Conservation (phyloP, 2,797 vertebrate species). For the Poeciliopsis infans region DNA sequence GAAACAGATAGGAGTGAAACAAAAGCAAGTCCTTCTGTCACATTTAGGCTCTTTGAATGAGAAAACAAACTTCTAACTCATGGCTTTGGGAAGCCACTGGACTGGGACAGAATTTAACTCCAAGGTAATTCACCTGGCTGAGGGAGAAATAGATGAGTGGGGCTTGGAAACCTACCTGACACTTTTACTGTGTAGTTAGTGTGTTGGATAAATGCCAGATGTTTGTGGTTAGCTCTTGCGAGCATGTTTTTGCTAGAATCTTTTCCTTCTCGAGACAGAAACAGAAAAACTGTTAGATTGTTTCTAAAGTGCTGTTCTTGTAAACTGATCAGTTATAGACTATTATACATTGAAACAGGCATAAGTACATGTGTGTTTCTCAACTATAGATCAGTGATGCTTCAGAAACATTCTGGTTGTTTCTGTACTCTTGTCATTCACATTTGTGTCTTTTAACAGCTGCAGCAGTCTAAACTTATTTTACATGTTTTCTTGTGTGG, state of each 20-base stretch:
- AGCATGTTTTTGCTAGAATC: neutral
- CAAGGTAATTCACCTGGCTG: conserved; percentile 40
- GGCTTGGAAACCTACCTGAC: neutral
- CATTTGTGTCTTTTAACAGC: neutral
- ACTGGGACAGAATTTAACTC: conserved; percentile 21
- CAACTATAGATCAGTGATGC: conserved; percentile 6
- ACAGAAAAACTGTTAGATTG: neutral
- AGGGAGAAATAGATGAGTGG: neutral
- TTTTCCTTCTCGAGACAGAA: neutral
- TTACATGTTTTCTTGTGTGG: conserved; percentile 21
- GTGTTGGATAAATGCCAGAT: conserved; percentile 3
- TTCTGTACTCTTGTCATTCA: conserved; percentile 12
- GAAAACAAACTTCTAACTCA: conserved; percentile 9
- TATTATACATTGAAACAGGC: neutral
- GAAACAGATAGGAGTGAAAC: conserved; percentile 40
- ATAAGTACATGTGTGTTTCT: neutral
- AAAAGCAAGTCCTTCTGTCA: conserved; percentile 13
- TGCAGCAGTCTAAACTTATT: conserved; percentile 37
- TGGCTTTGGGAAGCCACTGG: conserved; percentile 53
- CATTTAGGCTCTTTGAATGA: neutral
- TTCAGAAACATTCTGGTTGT: neutral
- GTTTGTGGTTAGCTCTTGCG: conserved; percentile 19
- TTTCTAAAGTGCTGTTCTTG: neutral
- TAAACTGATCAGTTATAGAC: neutral
- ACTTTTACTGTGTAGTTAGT: neutral